Percentiles rank a stretch among this genome's conserved stretches.
Conservation (phyloP, 2,888 invertebrate genomes). For the Trichacis sp. region DNA sequence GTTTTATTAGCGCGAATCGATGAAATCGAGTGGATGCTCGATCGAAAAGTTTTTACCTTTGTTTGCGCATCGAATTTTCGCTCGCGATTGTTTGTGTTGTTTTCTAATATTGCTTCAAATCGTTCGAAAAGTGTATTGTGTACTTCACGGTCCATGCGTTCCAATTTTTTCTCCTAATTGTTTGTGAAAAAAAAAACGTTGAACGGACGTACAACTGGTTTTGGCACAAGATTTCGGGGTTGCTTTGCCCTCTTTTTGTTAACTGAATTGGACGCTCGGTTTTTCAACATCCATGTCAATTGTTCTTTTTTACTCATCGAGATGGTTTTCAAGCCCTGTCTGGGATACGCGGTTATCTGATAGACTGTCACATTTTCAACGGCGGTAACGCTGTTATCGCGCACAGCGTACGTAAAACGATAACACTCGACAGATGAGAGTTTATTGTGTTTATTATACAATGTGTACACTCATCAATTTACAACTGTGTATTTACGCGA, state of each 20-base stretch:
- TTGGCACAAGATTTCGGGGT: slow-evolving; percentile 4
- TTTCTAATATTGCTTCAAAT: no score
- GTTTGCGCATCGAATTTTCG: no score
- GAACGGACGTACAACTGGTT: not conserved
- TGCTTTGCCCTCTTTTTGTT: slow-evolving; percentile 20
- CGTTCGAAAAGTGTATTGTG: not conserved
- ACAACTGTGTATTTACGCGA: not conserved
- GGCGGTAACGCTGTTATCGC: slow-evolving; percentile 14
- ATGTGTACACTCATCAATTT: not conserved
- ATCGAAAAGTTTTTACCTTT: no score
- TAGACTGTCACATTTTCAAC: slow-evolving; percentile 31
- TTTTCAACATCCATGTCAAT: slow-evolving; percentile 24
- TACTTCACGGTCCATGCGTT: not conserved
- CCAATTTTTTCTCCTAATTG: not conserved
- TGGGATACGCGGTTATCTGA: slow-evolving; percentile 17
- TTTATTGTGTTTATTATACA: slow-evolving; percentile 21
- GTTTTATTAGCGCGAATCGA: no score
- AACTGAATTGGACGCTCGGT: slow-evolving; percentile 20
- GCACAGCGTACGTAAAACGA: slow-evolving; percentile 10
- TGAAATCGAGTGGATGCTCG: no score
- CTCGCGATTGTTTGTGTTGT: no score
- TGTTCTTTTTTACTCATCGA: slow-evolving; percentile 2
- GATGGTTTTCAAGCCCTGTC: slow-evolving; percentile 7
- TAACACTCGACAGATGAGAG: slow-evolving; percentile 15
- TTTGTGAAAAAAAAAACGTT: not conserved